Percentiles rank a stretch among this genome's conserved stretches.
Conservation (phyloP, 2,113 vertebrate species). For the Saguinus imperator region DNA sequence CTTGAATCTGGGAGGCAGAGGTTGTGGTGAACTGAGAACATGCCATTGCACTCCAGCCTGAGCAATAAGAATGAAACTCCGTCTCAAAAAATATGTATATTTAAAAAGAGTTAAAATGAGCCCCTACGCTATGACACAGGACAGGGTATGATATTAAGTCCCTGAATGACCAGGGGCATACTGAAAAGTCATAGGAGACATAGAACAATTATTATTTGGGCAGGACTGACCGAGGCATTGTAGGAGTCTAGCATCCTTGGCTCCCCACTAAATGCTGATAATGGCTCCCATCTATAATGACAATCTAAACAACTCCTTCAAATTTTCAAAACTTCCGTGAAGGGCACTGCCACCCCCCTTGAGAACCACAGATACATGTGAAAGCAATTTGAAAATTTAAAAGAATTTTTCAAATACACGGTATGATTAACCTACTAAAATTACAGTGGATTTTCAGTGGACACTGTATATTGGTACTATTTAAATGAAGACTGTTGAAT, state of each 20-base stretch:
- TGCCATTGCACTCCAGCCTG: too few relatives aligned
- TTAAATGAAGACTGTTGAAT: constrained; percentile 5
- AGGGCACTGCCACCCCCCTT: neutral
- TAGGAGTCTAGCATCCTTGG: neutral
- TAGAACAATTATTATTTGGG: neutral
- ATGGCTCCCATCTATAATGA: neutral
- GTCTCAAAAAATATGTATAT: too few relatives aligned
- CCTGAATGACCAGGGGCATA: neutral
- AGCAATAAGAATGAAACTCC: too few relatives aligned
- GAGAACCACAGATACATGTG: constrained; percentile 57
- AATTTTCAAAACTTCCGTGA: constrained; percentile 11
- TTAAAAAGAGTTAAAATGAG: neutral
- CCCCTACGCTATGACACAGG: neutral
- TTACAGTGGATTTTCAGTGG: neutral
- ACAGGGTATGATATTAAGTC: neutral
- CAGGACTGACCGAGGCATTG: neutral
- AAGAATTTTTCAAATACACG: constrained; percentile 46
- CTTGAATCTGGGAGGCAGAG: too few relatives aligned
- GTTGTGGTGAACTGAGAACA: too few relatives aligned
- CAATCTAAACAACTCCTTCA: constrained; percentile 31
- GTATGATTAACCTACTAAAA: constrained; percentile 9
- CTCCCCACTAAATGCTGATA: neutral
- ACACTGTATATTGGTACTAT: neutral
- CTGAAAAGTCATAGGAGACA: neutral
- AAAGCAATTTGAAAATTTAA: constrained; percentile 68